Evolutionary conservation across 2,888 invertebrate species (phyloP), one percentile per base, ranked within the genome.

Genomic region (Nudaria mundana): DNA sequence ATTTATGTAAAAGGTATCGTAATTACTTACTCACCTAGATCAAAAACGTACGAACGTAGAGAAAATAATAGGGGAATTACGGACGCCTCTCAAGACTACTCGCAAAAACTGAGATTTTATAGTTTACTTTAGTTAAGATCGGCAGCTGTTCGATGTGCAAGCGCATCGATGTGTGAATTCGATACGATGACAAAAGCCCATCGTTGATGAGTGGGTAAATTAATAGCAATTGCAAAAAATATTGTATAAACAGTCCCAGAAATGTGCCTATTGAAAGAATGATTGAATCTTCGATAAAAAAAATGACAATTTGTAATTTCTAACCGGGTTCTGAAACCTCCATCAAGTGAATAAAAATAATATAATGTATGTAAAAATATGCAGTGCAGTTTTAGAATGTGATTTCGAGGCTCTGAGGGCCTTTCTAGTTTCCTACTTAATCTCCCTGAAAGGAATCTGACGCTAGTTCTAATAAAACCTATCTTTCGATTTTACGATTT

Each of bases 201-300:
- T 66, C 63, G 76, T 74, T 77, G 80, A 84, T 84, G 77, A 79
- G 73, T 63, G 62, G 71, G 71, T 77, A 81, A 81, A 81, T 80
- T 78, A 77, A 75, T 52, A 60, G 50, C 45, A 34, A 41, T 52
- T 37, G 44, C 50, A 63, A 55, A 52, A 50, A 48, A 46, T 43
- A 40, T 44, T 37, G 28, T 35, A 36, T 50, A 58, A 56, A 39
- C 37, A 34, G n/a, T 11, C 28, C 4, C 37, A 37, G 44, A 34
- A 34, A 37, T 18, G 35, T 12, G n/a, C n/a, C n/a, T n/a, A 30
- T 39, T 31, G 13, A 44, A 37, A 30, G 10, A 5, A 13, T 28
- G 30, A 29, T 31, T 33, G 12, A 14, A 11, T 11, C 38, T 29
- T 3, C 23, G 31, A 25, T 37, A 3, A 1, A 2, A 11, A 6